A percentile compares a stretch with the other conserved stretches of the same genome.
Evolutionary conservation across 2,888 invertebrate genomes (phyloP).

Genomic region (Temnothorax rugatulus): DNA sequence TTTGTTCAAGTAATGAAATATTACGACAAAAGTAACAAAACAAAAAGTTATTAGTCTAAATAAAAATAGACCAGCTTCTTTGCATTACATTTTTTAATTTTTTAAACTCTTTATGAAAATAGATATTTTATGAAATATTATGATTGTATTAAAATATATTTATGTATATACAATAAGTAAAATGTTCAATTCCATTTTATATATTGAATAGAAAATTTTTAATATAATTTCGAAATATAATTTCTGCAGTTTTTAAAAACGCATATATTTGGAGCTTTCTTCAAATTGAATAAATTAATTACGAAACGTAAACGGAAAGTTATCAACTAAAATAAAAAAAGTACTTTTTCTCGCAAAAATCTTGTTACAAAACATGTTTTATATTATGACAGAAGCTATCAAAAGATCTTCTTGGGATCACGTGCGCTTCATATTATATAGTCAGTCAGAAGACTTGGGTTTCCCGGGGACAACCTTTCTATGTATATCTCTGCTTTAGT

Average conservation of each 20-base stretch:
- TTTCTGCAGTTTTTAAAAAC: not conserved
- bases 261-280: not conserved
- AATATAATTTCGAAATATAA: constrained; percentile 20
- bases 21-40: not conserved
- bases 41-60: not conserved
- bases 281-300: constrained; percentile 6
- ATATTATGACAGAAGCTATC: not conserved
- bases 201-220: constrained; percentile 18
- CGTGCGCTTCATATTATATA: not conserved
- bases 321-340: not conserved
- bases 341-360: not conserved
- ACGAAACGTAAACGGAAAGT: not conserved
- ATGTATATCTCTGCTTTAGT: not conserved
- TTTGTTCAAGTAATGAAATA: not conserved
- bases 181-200: not conserved
- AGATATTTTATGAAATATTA: constrained; percentile 10
- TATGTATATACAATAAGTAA: constrained; percentile 9
- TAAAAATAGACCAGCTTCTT: not conserved
- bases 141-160: constrained; percentile 23
- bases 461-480: not conserved
- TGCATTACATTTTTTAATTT: constrained; percentile 11
- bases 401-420: constrained; percentile 33
- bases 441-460: not conserved
- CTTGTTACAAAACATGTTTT: constrained; percentile 19
- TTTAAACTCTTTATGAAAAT: constrained; percentile 15